Evolutionary conservation across 2,888 invertebrate genomes (phyloP).

Genomic region (Drosophila dives): DNA sequence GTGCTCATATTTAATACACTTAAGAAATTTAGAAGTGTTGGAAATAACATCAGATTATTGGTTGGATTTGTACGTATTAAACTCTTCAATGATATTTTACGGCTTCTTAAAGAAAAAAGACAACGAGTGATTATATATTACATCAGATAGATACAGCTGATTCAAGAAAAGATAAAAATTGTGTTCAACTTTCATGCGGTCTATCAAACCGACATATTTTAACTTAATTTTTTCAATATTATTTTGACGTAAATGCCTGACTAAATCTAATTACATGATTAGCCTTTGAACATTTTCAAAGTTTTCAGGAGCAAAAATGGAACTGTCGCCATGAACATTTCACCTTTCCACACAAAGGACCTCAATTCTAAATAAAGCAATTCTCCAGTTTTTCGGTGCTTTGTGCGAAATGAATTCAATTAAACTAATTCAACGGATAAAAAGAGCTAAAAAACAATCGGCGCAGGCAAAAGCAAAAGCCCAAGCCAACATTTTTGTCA

Average conservation of each 20-base stretch:
- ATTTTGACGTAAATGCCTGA: not conserved
- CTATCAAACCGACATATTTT: not conserved
- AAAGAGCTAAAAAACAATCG: constrained; percentile 19
- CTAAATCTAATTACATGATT: constrained; percentile 59
- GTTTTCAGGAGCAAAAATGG: constrained; percentile 10
- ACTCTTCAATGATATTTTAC: not conserved
- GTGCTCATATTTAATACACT: not conserved
- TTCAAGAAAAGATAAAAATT: not conserved
- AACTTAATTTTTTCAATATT: not conserved
- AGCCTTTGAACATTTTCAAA: constrained; percentile 23
- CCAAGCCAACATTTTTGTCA: not conserved
- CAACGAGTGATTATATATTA: no score
- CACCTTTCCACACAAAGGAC: not conserved
- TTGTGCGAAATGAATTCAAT: constrained; percentile 22
- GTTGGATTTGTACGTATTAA: no score
- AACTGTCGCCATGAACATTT: not conserved
- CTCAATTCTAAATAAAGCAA: not conserved
- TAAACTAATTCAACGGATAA: constrained; percentile 19
- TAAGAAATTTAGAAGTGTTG: not conserved
- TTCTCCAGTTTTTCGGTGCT: not conserved
- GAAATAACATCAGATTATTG: not conserved
- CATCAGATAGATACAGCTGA: not conserved
- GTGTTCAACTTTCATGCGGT: not conserved
- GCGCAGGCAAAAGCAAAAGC: not conserved
- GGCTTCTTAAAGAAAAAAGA: not conserved